Evolutionary conservation across 2,888 invertebrate species (phyloP), one percentile per base, ranked within the genome.

Genomic region (Deroplatys truncata): DNA sequence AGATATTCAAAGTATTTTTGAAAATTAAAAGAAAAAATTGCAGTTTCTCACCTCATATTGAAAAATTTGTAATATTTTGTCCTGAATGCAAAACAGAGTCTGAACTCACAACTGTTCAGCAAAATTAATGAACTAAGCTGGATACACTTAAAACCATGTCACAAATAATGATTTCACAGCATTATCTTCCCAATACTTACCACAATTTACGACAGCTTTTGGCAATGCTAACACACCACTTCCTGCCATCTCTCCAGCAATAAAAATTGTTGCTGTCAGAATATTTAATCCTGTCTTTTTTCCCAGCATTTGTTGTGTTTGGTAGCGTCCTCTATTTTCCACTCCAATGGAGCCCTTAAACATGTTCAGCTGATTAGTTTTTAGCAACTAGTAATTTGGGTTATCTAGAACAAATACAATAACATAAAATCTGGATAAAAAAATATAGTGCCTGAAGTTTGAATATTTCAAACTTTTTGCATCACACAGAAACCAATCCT

Each of bases 161-260:
- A 15, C 8, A 28, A 15, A 28, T 31, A 0, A 29, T 84, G 1
- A 72, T 20, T 72, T 72, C 56, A 72, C 20, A 13, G 43, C 43
- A 43, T 13, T 13, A 43, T 13, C n/a, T n/a, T n/a, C 43, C 43
- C 56, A 84, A 82, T 88, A 84, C 92, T 91, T 92, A 96, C 96
- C 96, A 91, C 96, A 94, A 92, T 95, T 95, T 88, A 94, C 95
- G 72, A 96, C 94, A 0, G 96, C 96, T 91, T 94, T 93, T 0
- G 96, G 96, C 72, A 96, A 93, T 0, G 96, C 96, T 91, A 97
- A 93, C n/a, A 96, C 95, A 0, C 96, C 96, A 91, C 96, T 96
- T 84, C 96, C 96, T 0, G 96, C 96, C 95, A 96, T 96, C 93
- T 96, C 96, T 0, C 96, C 96, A 0, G 95, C 95, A 84, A 96